A percentile compares a stretch with the other conserved stretches of the same genome.
Conservation (phyloP, 2,113 vertebrate species). For the Oncorhynchus tshawytscha region DNA sequence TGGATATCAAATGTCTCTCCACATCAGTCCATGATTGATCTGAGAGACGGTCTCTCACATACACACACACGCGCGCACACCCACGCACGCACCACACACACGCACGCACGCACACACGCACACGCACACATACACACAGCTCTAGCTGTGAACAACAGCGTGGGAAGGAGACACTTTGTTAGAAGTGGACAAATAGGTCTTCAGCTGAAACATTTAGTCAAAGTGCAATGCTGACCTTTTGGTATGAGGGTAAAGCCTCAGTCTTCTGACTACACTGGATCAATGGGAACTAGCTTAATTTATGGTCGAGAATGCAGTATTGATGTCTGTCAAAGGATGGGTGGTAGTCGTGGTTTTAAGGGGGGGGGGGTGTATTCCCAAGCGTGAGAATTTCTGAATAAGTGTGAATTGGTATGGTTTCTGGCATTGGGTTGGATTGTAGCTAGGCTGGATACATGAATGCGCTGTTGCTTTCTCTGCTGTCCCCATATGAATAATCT, state of each 20-base stretch:
- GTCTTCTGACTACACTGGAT: neutral
- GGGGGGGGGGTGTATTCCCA: neutral
- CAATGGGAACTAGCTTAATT: neutral
- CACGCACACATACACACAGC: neutral
- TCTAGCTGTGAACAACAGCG: neutral
- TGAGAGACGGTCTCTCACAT: neutral
- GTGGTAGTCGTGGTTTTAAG: neutral
- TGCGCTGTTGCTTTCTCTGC: neutral
- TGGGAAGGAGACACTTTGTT: neutral
- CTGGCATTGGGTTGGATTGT: neutral
- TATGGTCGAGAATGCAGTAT: neutral
- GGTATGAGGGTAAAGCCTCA: too few species aligned
- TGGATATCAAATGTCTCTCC: too few species aligned
- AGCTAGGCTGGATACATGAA: neutral
- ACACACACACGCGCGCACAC: neutral
- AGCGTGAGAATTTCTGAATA: neutral
- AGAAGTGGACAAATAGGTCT: conserved; percentile 5
- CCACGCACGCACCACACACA: neutral
- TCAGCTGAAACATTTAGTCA: conserved; percentile 1
- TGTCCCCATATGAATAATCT: neutral
- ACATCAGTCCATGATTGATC: too few species aligned
- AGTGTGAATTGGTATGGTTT: neutral
- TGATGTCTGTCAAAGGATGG: neutral
- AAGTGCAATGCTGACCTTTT: neutral
- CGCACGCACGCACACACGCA: too few species aligned